Percentiles rank a stretch among this genome's conserved stretches.
These are phyloP conservation scores for Pheosia gnoma DNA, from an alignment of 2,888 invertebrate genomes.

Conservation along the genomic window DNA sequence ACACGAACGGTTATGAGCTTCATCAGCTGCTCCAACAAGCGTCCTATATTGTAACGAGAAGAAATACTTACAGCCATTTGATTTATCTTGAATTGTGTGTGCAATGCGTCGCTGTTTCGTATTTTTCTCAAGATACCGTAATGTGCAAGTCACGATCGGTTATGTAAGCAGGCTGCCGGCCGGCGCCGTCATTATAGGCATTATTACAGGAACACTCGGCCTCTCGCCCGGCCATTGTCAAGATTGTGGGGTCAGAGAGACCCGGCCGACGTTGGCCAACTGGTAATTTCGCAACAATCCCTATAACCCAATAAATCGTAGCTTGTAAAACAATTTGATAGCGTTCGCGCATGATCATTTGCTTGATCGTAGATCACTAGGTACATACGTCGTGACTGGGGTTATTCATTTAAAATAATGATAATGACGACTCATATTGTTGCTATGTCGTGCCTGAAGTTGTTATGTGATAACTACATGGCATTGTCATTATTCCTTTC, in stretches of 20 bases:
- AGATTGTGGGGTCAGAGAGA: constrained; percentile 81
- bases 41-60: no score
- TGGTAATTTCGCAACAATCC: constrained; percentile 78
- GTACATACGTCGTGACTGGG: constrained; percentile 70
- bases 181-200: constrained; percentile 79
- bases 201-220: constrained; percentile 74
- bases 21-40: no score
- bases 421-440: constrained; percentile 60
- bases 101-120: constrained; percentile 54
- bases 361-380: constrained; percentile 60
- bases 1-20: no score
- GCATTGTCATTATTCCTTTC: constrained; percentile 27
- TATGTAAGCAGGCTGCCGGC: constrained; percentile 81
- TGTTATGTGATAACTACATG: constrained; percentile 13
- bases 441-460: constrained; percentile 52
- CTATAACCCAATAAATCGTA: constrained; percentile 77
- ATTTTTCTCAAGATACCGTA: constrained; percentile 80
- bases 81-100: constrained; percentile 9
- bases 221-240: constrained; percentile 77
- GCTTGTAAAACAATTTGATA: constrained; percentile 77
- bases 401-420: constrained; percentile 77
- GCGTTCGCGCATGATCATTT: constrained; percentile 44
- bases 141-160: constrained; percentile 83
- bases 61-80: neutral
- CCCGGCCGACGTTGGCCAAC: constrained; percentile 64